Base-by-base conservation (phyloP, 2,113 vertebrate species). In the Mohoua ochrocephala region DNA sequence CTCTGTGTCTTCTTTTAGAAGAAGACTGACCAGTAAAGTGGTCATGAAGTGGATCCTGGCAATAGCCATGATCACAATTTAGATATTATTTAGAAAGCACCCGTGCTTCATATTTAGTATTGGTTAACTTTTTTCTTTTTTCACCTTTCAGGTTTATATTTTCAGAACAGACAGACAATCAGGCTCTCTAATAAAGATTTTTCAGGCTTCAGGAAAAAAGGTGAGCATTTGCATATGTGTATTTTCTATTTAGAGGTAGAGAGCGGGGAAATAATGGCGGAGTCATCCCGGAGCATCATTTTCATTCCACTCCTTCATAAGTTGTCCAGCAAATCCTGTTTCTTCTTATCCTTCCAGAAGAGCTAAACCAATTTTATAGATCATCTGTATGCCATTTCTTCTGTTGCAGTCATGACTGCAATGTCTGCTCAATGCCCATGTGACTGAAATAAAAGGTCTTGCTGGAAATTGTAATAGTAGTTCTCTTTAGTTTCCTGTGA, bases 161-260 rank as follows among this genome's bases (percentile, higher is more conserved):
- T 99, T 99, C 96, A 99, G 98, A 98, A 98, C 99, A 12, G 99
- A 99, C 67, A 99, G 98, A 67, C 94, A 77, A 75, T 98, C 97
- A 45, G 97, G 97, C 19, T 99, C 98, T 94, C 97, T 99, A 92
- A 98, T 99, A 97, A 99, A 98, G 98, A 98, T 98, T 96, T 99
- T 99, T 97, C 98, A 99, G 97, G 98, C 98, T 95, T 99, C 99
- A 80, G 99, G 99, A 96, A 99, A 98, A 99, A 99, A 99, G 99
- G 99, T 99, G 97, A 96, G 98, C 53, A 76, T 89, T 88, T 67
- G 81, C 59, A 22, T 57, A 15, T 5, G 2, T 77, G 2, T 89
- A 10, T 42, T 73, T 63, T 78, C 16, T 73, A 73, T 59, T 65
- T 52, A 59, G 16, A 26, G n/a, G 6, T 65, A 22, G 17, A 69